These are phyloP conservation scores for Saguinus midas DNA, from an alignment of 2,113 vertebrate species.

Conservation along the genomic window DNA sequence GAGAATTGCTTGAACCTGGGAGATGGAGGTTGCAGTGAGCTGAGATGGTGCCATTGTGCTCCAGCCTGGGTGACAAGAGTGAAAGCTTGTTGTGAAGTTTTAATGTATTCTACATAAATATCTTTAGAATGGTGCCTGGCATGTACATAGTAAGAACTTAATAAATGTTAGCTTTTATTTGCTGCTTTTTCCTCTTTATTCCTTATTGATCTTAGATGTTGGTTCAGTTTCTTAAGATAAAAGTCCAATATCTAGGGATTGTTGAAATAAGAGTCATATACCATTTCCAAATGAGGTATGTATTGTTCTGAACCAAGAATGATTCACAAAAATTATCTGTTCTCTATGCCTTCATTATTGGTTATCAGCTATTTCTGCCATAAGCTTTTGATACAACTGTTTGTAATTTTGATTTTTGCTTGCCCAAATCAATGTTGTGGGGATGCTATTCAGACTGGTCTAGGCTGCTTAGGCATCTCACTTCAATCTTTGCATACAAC, in stretches of 20 bases:
- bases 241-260: background rate
- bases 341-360: background rate
- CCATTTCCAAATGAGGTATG: background rate
- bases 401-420: background rate
- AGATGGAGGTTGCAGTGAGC: no score
- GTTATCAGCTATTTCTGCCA: background rate
- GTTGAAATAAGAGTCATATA: background rate
- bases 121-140: background rate
- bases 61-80: no score
- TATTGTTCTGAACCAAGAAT: background rate
- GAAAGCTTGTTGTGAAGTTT: background rate
- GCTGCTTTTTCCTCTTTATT: background rate
- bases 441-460: background rate
- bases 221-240: background rate
- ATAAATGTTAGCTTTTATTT: background rate
- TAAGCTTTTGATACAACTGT: background rate
- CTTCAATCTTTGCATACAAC: background rate
- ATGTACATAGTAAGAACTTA: background rate
- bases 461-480: background rate
- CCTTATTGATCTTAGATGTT: background rate
- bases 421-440: background rate
- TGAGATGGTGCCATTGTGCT: no score
- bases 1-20: no score
- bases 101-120: background rate
- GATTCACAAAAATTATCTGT: background rate